A percentile compares a stretch with the other conserved stretches of the same genome.
Conservation (phyloP, 2,888 invertebrate genomes). For the Rotaria macrura region DNA sequence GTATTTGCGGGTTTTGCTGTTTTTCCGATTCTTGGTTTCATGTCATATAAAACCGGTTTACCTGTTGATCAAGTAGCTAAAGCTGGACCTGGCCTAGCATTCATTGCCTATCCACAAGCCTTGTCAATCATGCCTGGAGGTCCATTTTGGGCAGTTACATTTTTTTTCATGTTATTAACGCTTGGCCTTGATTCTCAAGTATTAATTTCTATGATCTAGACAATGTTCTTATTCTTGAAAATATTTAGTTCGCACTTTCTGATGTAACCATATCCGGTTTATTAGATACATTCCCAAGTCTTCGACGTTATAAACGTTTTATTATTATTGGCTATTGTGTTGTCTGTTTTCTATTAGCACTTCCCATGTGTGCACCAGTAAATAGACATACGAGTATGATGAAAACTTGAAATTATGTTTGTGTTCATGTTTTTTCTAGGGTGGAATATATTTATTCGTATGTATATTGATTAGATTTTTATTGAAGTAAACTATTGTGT, state of each 20-base stretch:
- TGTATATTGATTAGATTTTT: not conserved
- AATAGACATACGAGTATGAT: not conserved
- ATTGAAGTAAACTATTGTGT: too few relatives aligned
- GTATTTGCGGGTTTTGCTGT: slow-evolving; percentile 9
- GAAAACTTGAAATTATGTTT: too few relatives aligned
- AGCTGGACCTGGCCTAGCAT: slow-evolving; percentile 26
- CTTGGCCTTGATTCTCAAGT: slow-evolving; percentile 29
- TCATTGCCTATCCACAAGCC: slow-evolving; percentile 31
- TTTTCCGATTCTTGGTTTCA: not conserved
- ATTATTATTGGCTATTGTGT: not conserved
- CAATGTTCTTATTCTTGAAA: too few relatives aligned
- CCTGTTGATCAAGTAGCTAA: slow-evolving; percentile 7
- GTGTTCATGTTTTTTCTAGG: not conserved
- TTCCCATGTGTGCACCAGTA: not conserved
- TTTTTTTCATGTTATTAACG: slow-evolving; percentile 29
- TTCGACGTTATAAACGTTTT: not conserved
- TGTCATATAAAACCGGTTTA: slow-evolving; percentile 13
- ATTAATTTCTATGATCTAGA: not conserved
- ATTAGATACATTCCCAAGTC: not conserved
- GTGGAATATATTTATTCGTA: slow-evolving; percentile 20
- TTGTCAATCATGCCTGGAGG: slow-evolving; percentile 16
- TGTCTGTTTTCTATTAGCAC: not conserved
- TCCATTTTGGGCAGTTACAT: slow-evolving; percentile 15
- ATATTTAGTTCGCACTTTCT: slow-evolving; percentile 12
- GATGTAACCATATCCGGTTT: not conserved